These are phyloP conservation scores for Puffinus mauretanicus DNA, from an alignment of 2,113 vertebrate species.

Conservation along the genomic window DNA sequence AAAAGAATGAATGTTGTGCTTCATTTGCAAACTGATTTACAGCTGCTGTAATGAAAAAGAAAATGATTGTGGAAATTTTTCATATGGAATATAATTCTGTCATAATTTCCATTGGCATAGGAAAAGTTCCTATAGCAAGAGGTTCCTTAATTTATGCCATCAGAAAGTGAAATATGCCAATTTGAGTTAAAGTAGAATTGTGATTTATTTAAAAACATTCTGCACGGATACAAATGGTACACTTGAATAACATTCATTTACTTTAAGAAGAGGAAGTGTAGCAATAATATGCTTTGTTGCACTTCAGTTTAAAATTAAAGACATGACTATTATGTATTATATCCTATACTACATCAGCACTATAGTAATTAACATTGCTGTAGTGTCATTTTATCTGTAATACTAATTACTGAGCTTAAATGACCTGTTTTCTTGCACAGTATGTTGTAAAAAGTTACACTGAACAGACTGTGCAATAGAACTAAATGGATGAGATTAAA, in stretches of 20 bases:
- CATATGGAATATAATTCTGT: not conserved
- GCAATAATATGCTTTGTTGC: slow-evolving; percentile 74
- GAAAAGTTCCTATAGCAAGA: not conserved
- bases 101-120: not conserved
- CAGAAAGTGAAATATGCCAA: not conserved
- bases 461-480: slow-evolving; percentile 27
- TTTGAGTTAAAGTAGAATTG: not conserved
- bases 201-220: not conserved
- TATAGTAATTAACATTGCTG: slow-evolving; percentile 69
- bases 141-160: not conserved
- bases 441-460: slow-evolving; percentile 53
- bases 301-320: slow-evolving; percentile 77
- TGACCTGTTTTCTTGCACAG: slow-evolving; percentile 62
- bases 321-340: slow-evolving; percentile 73
- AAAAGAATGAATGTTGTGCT: not conserved
- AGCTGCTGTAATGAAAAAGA: not conserved
- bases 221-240: not conserved
- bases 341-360: slow-evolving; percentile 61
- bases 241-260: slow-evolving; percentile 69
- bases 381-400: slow-evolving; percentile 68
- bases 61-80: not conserved
- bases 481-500: not conserved
- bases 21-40: slow-evolving; percentile 13
- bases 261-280: slow-evolving; percentile 68
- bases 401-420: slow-evolving; percentile 68